Evolutionary conservation across 2,113 vertebrate species (phyloP).

Genomic region (Nothocercus nigrocapillus): DNA sequence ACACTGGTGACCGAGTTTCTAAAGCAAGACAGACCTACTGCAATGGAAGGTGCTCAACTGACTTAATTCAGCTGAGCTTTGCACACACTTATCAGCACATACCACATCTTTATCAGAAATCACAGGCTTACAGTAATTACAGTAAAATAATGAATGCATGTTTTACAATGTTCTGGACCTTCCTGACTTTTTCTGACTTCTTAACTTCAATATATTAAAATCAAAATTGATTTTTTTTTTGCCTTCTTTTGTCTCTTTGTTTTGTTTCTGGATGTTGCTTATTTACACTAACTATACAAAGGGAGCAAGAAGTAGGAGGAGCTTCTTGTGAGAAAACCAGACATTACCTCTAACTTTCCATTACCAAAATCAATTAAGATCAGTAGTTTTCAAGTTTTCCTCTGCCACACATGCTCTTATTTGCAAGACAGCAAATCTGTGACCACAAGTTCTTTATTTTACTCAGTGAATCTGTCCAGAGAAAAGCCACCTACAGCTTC

Average conservation of each 20-base stretch:
- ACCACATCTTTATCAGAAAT: neutral
- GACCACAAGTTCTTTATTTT: conserved; percentile 29
- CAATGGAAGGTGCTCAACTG: neutral
- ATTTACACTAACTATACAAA: neutral
- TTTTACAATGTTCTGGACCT: neutral
- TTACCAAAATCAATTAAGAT: conserved; percentile 29
- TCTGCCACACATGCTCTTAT: neutral
- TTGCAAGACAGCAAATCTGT: conserved; percentile 29
- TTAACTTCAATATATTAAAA: neutral
- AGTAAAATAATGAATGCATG: neutral
- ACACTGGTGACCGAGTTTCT: neutral
- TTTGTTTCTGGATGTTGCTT: neutral
- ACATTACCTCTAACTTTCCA: conserved; percentile 50
- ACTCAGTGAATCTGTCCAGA: conserved; percentile 25
- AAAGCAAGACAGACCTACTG: neutral
- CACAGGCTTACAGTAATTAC: neutral
- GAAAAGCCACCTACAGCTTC: conserved; percentile 30
- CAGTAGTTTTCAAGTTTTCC: conserved; percentile 43
- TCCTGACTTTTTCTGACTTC: neutral
- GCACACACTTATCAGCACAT: neutral
- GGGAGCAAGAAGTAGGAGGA: neutral
- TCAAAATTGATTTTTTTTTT: neutral
- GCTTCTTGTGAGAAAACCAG: conserved; percentile 32
- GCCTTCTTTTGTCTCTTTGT: neutral
- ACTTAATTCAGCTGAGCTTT: neutral